These are phyloP conservation scores for Spermophilus dauricus DNA, from an alignment of 2,113 vertebrate species.

Conservation along the genomic window DNA sequence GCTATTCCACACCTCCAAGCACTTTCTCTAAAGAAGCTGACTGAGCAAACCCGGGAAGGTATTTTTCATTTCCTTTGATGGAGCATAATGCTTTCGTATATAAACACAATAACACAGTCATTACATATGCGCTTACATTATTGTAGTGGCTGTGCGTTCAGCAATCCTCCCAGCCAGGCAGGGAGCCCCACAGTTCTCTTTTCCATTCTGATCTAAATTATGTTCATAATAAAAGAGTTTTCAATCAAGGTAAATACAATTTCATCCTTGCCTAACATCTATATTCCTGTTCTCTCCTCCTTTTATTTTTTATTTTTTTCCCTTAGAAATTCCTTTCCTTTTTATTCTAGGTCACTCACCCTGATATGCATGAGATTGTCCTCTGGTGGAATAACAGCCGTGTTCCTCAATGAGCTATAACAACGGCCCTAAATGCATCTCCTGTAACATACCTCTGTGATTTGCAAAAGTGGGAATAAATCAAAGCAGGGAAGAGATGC, in stretches of 20 bases:
- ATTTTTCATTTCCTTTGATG: constrained; percentile 88
- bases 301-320: constrained; percentile 58
- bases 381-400: constrained; percentile 84
- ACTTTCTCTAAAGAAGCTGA: constrained; percentile 87
- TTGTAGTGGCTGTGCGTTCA: constrained; percentile 72
- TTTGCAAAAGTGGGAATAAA: constrained; percentile 90
- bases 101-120: constrained; percentile 88
- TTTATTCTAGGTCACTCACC: constrained; percentile 86
- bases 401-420: constrained; percentile 86
- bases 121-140: constrained; percentile 86
- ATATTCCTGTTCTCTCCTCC: constrained; percentile 53
- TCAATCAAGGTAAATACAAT: constrained; percentile 88
- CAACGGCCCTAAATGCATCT: constrained; percentile 85
- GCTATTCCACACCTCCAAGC: constrained; percentile 78
- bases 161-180: constrained; percentile 83
- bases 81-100: constrained; percentile 86
- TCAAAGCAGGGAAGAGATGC: constrained; percentile 88
- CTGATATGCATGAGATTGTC: constrained; percentile 82
- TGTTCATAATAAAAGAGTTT: constrained; percentile 88
- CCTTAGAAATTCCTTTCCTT: constrained; percentile 71
- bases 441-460: constrained; percentile 86
- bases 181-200: constrained; percentile 81
- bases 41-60: constrained; percentile 85
- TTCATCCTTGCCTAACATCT: constrained; percentile 80
- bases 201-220: constrained; percentile 87